phyloP scores from a whole-genome alignment of 2,888 invertebrate genomes.

The Tillus elongatus region DNA sequence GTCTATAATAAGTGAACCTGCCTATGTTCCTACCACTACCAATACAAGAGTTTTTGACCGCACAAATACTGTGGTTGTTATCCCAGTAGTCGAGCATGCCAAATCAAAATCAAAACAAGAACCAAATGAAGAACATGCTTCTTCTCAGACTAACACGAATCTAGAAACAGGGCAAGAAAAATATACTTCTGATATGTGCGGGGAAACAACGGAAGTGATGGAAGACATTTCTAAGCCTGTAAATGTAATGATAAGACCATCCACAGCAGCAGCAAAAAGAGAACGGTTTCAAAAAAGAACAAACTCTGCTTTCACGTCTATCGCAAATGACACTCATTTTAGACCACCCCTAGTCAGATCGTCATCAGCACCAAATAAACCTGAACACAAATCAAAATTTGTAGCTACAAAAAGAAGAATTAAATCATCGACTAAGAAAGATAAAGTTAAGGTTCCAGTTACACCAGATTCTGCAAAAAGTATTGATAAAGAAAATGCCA shows the following conservation, averaged over 20 bases:
- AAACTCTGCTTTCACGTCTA: conserved; percentile 35
- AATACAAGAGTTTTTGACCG: conserved; percentile 9
- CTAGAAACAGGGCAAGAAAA: no score
- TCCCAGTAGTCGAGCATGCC: conserved; percentile 24
- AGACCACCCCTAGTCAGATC: conserved; percentile 34
- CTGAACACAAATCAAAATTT: conserved; percentile 30
- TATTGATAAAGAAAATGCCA: conserved; percentile 17
- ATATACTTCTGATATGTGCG: not conserved
- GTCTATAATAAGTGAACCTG: conserved; percentile 1
- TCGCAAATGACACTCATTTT: conserved; percentile 14
- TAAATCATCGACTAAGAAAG: conserved; percentile 24
- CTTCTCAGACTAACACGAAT: not conserved
- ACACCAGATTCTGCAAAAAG: not conserved
- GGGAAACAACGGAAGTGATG: conserved; percentile 7
- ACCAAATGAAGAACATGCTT: conserved; percentile 11
- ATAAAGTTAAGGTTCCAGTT: not conserved
- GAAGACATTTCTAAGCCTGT: conserved; percentile 18
- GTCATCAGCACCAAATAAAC: conserved; percentile 33
- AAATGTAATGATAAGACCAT: conserved; percentile 32
- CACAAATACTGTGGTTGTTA: conserved; percentile 29
- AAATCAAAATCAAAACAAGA: conserved; percentile 10
- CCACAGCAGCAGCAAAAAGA: conserved; percentile 33
- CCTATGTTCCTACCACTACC: not conserved
- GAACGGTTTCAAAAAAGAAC: conserved; percentile 38
- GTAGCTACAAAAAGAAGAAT: conserved; percentile 32